These are phyloP conservation scores for Coptodon bakossiorum DNA, from an alignment of 2,113 vertebrate species.

Conservation along the genomic window DNA sequence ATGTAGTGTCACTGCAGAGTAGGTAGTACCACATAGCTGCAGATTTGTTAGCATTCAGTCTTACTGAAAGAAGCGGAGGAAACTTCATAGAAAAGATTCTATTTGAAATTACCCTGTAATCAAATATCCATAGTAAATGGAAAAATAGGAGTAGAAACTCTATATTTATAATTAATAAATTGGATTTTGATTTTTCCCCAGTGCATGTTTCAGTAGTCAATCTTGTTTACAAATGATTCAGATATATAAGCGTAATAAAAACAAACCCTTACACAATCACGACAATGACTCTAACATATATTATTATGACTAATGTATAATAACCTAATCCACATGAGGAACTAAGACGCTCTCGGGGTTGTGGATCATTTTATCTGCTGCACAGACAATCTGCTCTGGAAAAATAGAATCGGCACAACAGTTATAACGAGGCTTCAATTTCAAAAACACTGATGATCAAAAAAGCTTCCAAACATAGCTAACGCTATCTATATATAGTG, in stretches of 20 bases:
- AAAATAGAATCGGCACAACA: background rate
- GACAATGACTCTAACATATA: background rate
- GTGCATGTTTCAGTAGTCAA: background rate
- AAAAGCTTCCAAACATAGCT: background rate
- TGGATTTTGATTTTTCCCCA: background rate
- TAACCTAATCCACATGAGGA: background rate
- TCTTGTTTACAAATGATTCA: background rate
- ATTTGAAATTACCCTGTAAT: slow-evolving; percentile 26
- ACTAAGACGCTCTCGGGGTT: background rate
- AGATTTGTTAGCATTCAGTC: slow-evolving; percentile 20
- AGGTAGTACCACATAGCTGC: background rate
- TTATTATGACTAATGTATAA: background rate
- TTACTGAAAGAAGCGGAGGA: slow-evolving; percentile 12
- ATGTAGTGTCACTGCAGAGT: background rate
- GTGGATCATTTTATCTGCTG: background rate
- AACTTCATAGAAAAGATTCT: slow-evolving; percentile 34
- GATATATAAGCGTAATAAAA: background rate
- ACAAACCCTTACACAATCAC: background rate
- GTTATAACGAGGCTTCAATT: background rate
- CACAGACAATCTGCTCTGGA: background rate
- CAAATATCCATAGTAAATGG: slow-evolving; percentile 25
- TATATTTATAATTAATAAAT: background rate
- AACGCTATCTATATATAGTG: background rate
- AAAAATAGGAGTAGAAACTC: background rate
- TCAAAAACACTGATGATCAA: background rate